Conservation (phyloP, 2,113 vertebrate species). For the Circaetus gallicus region DNA sequence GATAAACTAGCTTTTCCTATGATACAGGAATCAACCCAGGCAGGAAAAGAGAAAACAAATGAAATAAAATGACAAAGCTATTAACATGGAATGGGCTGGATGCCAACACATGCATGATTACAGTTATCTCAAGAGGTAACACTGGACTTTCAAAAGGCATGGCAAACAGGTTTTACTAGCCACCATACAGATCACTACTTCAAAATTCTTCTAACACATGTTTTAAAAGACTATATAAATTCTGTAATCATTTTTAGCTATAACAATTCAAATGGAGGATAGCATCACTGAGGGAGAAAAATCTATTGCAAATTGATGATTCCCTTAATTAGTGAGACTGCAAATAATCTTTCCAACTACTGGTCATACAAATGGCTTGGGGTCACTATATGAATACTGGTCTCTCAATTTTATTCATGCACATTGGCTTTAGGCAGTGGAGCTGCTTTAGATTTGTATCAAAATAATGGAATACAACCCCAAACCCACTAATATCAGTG, state of each 20-base stretch:
- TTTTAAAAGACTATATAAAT: background rate
- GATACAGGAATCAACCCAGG: background rate
- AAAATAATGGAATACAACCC: background rate
- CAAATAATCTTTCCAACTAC: background rate
- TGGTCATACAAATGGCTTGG: background rate
- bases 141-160: background rate
- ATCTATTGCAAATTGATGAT: background rate
- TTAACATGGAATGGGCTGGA: background rate
- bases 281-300: background rate
- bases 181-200: background rate
- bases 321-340: background rate
- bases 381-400: background rate
- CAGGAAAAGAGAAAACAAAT: background rate
- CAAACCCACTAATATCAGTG: background rate
- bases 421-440: background rate
- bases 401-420: background rate
- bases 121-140: background rate
- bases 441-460: background rate
- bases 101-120: fast-evolving
- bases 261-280: background rate
- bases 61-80: background rate
- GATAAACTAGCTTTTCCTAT: constrained; percentile 7
- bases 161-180: background rate
- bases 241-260: background rate
- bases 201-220: background rate